Conservation (phyloP, 1,140 invertebrate species). For the Drosophila kurseongensis region DNA sequence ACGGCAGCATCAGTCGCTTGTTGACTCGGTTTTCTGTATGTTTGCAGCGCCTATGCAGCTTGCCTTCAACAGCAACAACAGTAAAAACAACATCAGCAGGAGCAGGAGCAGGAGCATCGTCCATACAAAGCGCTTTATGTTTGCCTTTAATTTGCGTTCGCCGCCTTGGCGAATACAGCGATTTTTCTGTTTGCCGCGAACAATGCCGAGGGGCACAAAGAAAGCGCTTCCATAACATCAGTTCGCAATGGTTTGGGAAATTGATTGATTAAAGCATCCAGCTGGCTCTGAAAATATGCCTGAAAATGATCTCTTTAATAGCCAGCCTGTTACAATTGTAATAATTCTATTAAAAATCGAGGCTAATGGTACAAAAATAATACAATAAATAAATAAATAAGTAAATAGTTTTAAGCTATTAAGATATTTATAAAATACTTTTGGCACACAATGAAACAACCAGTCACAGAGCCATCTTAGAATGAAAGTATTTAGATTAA, state of each 20-base stretch:
- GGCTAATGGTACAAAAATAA: not conserved
- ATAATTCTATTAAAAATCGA: no score
- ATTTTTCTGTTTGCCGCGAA: conserved; percentile 57
- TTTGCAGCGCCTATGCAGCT: conserved; percentile 74
- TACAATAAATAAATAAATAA: not conserved
- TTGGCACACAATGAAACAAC: no score
- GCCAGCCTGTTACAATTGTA: no score
- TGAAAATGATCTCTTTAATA: not conserved
- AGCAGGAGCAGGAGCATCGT: not conserved
- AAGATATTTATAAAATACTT: no score
- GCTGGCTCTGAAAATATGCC: not conserved
- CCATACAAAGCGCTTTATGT: conserved; percentile 51
- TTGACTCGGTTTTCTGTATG: conserved; percentile 60
- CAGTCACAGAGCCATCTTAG: not conserved
- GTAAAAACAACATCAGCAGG: conserved; percentile 26
- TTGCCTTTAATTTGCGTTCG: conserved; percentile 77
- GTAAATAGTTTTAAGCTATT: not conserved
- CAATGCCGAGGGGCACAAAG: conserved; percentile 28
- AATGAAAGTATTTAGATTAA: not conserved
- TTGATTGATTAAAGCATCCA: conserved; percentile 23
- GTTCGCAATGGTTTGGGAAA: conserved; percentile 18
- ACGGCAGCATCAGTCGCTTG: conserved; percentile 42
- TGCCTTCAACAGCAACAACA: conserved; percentile 25
- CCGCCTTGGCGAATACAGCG: conserved; percentile 62
- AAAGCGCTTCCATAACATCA: conserved; percentile 22